phyloP scores from a whole-genome alignment of 2,888 invertebrate species.

The Melanostoma scalare region DNA sequence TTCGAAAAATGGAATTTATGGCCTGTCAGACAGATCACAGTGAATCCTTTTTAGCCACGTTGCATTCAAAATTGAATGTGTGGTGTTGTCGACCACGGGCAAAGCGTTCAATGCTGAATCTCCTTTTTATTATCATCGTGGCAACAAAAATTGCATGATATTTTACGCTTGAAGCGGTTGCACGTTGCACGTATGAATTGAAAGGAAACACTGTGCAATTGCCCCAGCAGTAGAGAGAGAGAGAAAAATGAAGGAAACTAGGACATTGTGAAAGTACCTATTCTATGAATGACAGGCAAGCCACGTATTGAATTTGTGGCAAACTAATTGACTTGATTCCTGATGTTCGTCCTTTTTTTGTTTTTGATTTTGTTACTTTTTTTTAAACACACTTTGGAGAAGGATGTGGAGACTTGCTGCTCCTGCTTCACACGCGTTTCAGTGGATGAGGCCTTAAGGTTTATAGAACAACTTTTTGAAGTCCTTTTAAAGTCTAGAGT shows the following conservation, averaged over 20 bases:
- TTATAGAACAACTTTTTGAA: background rate
- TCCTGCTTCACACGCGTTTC: background rate
- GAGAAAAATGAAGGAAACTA: slow-evolving; percentile 5
- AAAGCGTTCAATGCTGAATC: slow-evolving; percentile 20
- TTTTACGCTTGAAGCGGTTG: slow-evolving; percentile 19
- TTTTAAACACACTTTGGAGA: slow-evolving; percentile 19
- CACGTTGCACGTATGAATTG: background rate
- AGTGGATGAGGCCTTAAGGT: background rate
- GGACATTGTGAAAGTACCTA: slow-evolving; percentile 14
- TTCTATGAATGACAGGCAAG: slow-evolving; percentile 35
- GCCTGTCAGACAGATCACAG: slow-evolving; percentile 63
- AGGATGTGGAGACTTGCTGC: slow-evolving; percentile 25
- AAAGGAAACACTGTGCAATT: background rate
- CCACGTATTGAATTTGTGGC: slow-evolving; percentile 74
- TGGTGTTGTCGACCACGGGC: slow-evolving; percentile 28
- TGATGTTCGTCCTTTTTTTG: slow-evolving; percentile 46
- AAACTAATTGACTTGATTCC: slow-evolving; percentile 78
- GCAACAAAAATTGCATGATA: slow-evolving; percentile 47
- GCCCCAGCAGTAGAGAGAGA: background rate
- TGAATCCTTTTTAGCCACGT: slow-evolving; percentile 65
- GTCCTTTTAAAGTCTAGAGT: slow-evolving; percentile 1
- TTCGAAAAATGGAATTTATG: slow-evolving; percentile 60
- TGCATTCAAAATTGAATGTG: slow-evolving; percentile 56
- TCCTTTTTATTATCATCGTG: slow-evolving; percentile 41
- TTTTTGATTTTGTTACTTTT: slow-evolving; percentile 10